These are phyloP conservation scores for Heliconius melpomene DNA, from an alignment of 1,140 invertebrate genomes.

Conservation along the genomic window DNA sequence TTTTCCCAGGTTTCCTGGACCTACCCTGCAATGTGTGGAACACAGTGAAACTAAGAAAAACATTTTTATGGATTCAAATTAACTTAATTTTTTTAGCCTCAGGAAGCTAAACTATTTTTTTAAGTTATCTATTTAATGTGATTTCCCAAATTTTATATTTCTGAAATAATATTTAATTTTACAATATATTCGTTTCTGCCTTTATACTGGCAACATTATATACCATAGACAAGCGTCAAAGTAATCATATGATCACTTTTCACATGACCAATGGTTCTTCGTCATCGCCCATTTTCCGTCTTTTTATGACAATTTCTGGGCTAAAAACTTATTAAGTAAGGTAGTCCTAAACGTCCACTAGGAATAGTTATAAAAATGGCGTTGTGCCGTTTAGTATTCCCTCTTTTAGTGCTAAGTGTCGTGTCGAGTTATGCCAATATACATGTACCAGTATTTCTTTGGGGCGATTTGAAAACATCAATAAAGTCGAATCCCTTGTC, in stretches of 20 bases:
- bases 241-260: constrained; percentile 78
- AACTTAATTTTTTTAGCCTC: too few species aligned
- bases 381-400: constrained; percentile 67
- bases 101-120: too few species aligned
- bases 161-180: too few species aligned
- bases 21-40: too few species aligned
- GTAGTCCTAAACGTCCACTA: constrained; percentile 70
- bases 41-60: too few species aligned
- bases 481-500: constrained; percentile 59
- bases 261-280: constrained; percentile 75
- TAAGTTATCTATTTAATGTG: too few species aligned
- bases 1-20: too few species aligned
- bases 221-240: constrained; percentile 69
- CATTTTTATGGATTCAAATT: too few species aligned
- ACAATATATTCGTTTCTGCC: not conserved
- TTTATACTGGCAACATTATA: constrained; percentile 14
- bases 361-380: constrained; percentile 69
- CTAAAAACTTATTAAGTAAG: constrained; percentile 54
- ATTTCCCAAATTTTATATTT: too few species aligned
- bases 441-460: constrained; percentile 73
- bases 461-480: constrained; percentile 61
- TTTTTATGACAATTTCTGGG: constrained; percentile 68
- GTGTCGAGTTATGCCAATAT: constrained; percentile 56
- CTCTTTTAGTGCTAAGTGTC: constrained; percentile 69
- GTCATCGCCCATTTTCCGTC: constrained; percentile 67